Conservation (phyloP, 1,140 invertebrate genomes). For the Pogonognathellus flavescens region DNA sequence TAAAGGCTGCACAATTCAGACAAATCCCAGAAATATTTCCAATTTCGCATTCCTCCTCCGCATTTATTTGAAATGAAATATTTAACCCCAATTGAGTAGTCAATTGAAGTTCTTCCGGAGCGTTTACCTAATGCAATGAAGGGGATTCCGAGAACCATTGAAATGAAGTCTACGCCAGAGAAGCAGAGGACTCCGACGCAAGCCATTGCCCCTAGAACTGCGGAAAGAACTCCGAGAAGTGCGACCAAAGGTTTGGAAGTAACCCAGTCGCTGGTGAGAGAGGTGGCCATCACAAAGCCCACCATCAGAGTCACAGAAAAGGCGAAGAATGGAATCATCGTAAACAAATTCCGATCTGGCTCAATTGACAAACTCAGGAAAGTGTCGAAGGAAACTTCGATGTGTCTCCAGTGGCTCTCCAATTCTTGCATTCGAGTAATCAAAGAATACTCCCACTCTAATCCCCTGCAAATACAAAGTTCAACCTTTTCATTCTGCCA, state of each 20-base stretch:
- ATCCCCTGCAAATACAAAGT: background rate
- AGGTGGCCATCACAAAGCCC: background rate
- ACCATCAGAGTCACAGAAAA: background rate
- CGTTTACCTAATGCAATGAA: background rate
- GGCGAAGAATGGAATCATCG: background rate
- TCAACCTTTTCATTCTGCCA: too few relatives aligned
- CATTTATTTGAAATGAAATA: too few relatives aligned
- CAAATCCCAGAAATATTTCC: too few relatives aligned
- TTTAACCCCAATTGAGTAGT: too few relatives aligned
- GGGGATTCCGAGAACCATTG: background rate
- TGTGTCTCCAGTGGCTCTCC: background rate
- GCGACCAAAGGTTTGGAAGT: constrained; percentile 10
- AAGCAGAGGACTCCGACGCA: background rate
- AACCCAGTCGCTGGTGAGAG: background rate
- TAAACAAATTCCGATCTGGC: background rate
- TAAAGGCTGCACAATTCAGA: too few relatives aligned
- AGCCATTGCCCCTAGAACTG: background rate
- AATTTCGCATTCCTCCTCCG: too few relatives aligned
- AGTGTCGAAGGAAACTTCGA: background rate
- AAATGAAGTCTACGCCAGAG: background rate
- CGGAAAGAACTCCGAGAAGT: background rate
- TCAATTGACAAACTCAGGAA: background rate
- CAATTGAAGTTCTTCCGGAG: too few relatives aligned
- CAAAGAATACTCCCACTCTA: background rate
- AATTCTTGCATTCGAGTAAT: background rate